Evolutionary conservation across 2,113 vertebrate genomes (phyloP).

Genomic region (Hippopotamus amphibius): DNA sequence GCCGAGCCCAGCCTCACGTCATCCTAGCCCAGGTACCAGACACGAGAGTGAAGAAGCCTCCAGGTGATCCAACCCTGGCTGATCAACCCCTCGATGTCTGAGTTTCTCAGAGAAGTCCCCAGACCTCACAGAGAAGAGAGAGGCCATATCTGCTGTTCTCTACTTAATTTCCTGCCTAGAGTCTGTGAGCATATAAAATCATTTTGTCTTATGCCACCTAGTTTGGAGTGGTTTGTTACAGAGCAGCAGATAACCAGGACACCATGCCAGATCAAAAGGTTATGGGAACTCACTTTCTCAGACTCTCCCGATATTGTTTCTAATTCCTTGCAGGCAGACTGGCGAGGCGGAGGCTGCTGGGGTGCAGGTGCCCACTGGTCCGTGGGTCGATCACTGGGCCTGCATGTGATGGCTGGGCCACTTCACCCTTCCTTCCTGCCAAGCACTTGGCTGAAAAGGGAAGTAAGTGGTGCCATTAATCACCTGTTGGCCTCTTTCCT

Average conservation of each 20-base stretch:
- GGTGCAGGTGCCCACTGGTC: neutral
- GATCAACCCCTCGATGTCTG: neutral
- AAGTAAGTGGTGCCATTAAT: constrained; percentile 16
- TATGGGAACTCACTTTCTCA: neutral
- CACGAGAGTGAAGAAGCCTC: neutral
- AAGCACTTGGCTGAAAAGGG: constrained; percentile 23
- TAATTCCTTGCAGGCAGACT: neutral
- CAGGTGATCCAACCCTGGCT: neutral
- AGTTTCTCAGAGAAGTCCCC: neutral
- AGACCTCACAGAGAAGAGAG: neutral
- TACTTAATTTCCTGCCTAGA: neutral
- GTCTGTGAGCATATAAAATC: neutral
- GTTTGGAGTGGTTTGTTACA: neutral
- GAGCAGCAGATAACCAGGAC: neutral
- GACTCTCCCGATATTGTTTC: neutral
- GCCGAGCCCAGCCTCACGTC: neutral
- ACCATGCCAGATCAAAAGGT: neutral
- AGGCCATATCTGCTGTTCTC: neutral
- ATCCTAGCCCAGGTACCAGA: neutral
- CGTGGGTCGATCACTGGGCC: neutral
- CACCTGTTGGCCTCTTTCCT: neutral
- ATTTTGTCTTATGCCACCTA: neutral
- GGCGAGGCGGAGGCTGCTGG: neutral
- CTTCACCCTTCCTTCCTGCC: constrained; percentile 37
- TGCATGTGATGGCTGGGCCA: neutral